These are phyloP conservation scores for Anthopleura xanthogrammica DNA, from an alignment of 92 coral and sea anemone genomes.

Conservation along the genomic window DNA sequence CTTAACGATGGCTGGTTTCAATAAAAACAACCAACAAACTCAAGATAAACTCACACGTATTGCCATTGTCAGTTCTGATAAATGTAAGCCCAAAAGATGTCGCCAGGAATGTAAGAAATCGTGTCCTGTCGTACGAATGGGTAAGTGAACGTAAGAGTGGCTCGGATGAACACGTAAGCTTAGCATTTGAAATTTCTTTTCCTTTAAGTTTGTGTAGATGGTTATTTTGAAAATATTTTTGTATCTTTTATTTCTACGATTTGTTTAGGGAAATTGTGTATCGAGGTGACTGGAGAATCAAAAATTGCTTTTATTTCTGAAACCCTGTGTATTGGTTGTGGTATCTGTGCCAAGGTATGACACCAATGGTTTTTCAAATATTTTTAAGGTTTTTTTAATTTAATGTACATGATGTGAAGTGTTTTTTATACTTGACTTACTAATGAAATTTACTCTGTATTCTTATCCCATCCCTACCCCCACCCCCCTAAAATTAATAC, in stretches of 20 bases:
- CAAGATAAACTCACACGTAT: slow-evolving; percentile 93
- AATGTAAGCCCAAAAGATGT: slow-evolving; percentile 95
- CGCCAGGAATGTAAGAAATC: slow-evolving; percentile 89
- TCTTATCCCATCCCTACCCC: too few species aligned
- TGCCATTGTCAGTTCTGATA: slow-evolving; percentile 90
- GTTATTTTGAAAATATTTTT: background rate
- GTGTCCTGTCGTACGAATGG: slow-evolving; percentile 98
- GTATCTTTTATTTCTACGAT: background rate
- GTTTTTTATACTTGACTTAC: too few species aligned
- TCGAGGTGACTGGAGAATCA: slow-evolving; percentile 65
- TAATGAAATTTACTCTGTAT: too few species aligned
- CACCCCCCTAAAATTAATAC: too few species aligned
- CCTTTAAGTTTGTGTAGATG: background rate
- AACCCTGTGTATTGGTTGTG: slow-evolving; percentile 95
- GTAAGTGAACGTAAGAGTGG: slow-evolving; percentile 38
- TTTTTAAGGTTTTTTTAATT: background rate
- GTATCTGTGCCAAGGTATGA: slow-evolving; percentile 93
- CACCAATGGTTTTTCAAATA: background rate
- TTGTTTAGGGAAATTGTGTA: slow-evolving; percentile 89
- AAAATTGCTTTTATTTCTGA: slow-evolving; percentile 89
- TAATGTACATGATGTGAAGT: background rate
- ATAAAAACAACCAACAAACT: slow-evolving; percentile 49
- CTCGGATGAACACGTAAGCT: slow-evolving; percentile 30
- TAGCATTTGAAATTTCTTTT: background rate
- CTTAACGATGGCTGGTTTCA: slow-evolving; percentile 39